Conservation (phyloP, 2,797 vertebrate genomes). For the Eleutherodactylus coqui region DNA sequence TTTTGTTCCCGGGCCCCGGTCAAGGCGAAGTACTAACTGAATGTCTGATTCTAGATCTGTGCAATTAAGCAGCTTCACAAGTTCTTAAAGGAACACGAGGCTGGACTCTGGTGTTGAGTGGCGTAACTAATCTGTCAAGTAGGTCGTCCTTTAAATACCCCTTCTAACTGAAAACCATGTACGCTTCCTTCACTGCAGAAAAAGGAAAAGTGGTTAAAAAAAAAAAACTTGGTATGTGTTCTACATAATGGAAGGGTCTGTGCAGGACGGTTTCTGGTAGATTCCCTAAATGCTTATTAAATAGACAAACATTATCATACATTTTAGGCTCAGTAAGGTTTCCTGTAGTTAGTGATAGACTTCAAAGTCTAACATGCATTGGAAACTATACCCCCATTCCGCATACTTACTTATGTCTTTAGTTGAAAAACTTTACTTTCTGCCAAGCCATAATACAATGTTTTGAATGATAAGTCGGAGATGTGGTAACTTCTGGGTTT, state of each 20-base stretch:
- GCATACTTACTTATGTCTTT: background rate
- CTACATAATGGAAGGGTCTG: background rate
- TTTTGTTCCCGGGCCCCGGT: background rate
- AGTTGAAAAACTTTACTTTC: no score
- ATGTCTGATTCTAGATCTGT: background rate
- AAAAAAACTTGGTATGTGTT: background rate
- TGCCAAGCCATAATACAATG: background rate
- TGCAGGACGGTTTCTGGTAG: background rate
- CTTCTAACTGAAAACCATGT: background rate
- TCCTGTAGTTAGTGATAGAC: background rate
- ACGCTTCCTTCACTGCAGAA: background rate
- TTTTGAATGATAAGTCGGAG: background rate
- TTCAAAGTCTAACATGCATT: background rate
- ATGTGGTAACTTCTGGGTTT: background rate
- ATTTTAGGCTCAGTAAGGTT: background rate
- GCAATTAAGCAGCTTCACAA: slow-evolving; percentile 7
- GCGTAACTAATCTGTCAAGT: slow-evolving; percentile 16
- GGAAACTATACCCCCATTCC: background rate
- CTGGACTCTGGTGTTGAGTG: background rate
- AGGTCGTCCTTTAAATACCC: slow-evolving; percentile 10
- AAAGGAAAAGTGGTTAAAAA: background rate
- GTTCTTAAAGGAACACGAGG: slow-evolving; percentile 2
- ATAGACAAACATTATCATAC: background rate
- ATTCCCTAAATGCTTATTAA: background rate
- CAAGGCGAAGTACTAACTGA: background rate